phyloP scores from a whole-genome alignment of 1,140 invertebrate species.

The Leucophenga varia region DNA sequence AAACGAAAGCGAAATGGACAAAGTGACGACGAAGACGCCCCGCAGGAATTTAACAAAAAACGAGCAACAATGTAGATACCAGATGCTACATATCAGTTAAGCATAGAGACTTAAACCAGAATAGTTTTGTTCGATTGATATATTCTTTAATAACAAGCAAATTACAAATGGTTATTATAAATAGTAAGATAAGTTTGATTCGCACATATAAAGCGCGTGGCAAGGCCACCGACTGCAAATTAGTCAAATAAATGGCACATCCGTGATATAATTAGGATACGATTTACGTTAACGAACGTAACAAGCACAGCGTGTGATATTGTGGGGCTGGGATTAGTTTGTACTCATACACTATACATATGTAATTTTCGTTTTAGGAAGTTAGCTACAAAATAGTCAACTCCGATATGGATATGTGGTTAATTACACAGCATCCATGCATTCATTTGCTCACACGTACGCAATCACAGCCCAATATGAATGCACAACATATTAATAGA shows the following conservation, averaged over 20 bases:
- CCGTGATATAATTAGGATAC: slow-evolving; percentile 38
- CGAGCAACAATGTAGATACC: slow-evolving; percentile 29
- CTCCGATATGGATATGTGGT: slow-evolving; percentile 33
- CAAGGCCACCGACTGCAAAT: slow-evolving; percentile 22
- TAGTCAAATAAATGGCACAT: slow-evolving; percentile 47
- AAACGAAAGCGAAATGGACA: slow-evolving; percentile 39
- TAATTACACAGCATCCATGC: slow-evolving; percentile 7
- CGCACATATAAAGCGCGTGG: slow-evolving; percentile 11
- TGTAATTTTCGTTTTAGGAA: background rate
- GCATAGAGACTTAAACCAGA: no score
- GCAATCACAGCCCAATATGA: slow-evolving; percentile 1
- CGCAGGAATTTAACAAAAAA: slow-evolving; percentile 15
- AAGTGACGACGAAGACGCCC: slow-evolving; percentile 30
- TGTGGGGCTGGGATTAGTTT: no score
- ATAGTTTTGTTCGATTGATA: no score
- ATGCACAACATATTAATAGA: background rate
- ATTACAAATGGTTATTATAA: slow-evolving; percentile 43
- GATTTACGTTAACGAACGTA: no score
- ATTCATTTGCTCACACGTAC: background rate
- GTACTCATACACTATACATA: no score
- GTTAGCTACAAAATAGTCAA: slow-evolving; percentile 7
- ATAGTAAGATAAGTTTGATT: slow-evolving; percentile 28
- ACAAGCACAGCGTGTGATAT: no score
- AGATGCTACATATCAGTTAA: no score
- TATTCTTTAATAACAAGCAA: slow-evolving; percentile 46